Percentiles rank a stretch among this genome's conserved stretches.
Evolutionary conservation across 1,140 invertebrate genomes (phyloP).

Genomic region (Saccostrea glomerata): DNA sequence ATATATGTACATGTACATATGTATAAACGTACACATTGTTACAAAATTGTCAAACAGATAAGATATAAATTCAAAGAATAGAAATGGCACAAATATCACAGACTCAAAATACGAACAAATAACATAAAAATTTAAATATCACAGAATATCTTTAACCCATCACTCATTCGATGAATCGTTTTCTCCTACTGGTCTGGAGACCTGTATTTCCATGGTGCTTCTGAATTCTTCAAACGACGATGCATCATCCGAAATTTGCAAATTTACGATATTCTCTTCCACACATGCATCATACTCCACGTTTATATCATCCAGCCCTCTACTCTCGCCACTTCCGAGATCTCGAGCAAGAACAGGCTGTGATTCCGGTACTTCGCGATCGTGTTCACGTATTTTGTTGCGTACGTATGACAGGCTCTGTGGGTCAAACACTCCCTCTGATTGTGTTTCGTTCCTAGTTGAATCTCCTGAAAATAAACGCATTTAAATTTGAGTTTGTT

Average conservation of each 20-base stretch:
- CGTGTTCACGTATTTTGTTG: background rate
- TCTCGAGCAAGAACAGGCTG: background rate
- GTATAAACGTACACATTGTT: too few species aligned
- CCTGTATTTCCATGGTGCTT: background rate
- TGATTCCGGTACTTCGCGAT: background rate
- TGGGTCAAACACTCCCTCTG: background rate
- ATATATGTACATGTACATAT: too few species aligned
- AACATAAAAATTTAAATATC: background rate
- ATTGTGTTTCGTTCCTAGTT: background rate
- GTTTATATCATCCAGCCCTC: background rate
- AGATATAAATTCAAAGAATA: too few species aligned
- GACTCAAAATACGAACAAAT: too few species aligned
- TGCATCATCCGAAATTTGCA: too few species aligned
- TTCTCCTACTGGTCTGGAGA: background rate
- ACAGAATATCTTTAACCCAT: background rate
- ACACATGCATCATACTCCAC: background rate
- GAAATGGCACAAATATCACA: too few species aligned
- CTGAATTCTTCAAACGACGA: background rate
- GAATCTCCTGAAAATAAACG: background rate
- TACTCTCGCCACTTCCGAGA: slow-evolving; percentile 17
- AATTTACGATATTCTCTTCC: background rate
- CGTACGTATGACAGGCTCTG: background rate
- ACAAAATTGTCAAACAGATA: too few species aligned
- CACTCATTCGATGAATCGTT: too few species aligned
- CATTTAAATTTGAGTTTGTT: too few species aligned